These are phyloP conservation scores for Lycodopsis pacificus DNA, from an alignment of 2,797 vertebrate species.

Conservation along the genomic window DNA sequence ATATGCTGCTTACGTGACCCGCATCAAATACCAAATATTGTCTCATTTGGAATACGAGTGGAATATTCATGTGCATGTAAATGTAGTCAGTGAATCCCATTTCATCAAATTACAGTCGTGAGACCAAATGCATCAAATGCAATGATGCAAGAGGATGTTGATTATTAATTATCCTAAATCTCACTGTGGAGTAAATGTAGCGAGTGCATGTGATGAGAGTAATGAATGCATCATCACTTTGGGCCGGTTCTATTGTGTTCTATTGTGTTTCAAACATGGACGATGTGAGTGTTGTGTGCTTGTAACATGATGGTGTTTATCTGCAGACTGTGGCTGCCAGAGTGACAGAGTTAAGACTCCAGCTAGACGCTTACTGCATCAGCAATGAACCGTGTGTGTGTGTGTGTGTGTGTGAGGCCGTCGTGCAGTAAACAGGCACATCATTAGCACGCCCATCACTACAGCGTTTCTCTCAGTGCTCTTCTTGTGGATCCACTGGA, in stretches of 20 bases:
- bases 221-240: background rate
- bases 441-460: slow-evolving; percentile 56
- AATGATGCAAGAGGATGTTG: slow-evolving; percentile 1
- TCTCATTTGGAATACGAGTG: background rate
- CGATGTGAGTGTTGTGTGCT: background rate
- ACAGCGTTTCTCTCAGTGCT: slow-evolving; percentile 12
- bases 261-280: background rate
- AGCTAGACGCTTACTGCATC: slow-evolving; percentile 33
- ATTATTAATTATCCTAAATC: background rate
- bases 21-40: too few relatives aligned
- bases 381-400: slow-evolving; percentile 34
- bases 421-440: slow-evolving; percentile 43
- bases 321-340: slow-evolving; percentile 22
- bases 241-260: background rate
- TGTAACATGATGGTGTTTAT: slow-evolving; percentile 5
- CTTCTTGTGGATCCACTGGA: slow-evolving; percentile 25
- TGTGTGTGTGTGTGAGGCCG: background rate
- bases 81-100: background rate
- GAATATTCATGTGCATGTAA: background rate
- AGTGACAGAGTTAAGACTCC: slow-evolving; percentile 34
- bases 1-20: background rate
- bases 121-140: too few relatives aligned
- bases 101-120: background rate
- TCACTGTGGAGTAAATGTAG: background rate
- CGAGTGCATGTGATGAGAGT: background rate